Evolutionary conservation across 2,888 invertebrate genomes (phyloP), one percentile per base, ranked within the genome.

Genomic region (Xestia c-nigrum): DNA sequence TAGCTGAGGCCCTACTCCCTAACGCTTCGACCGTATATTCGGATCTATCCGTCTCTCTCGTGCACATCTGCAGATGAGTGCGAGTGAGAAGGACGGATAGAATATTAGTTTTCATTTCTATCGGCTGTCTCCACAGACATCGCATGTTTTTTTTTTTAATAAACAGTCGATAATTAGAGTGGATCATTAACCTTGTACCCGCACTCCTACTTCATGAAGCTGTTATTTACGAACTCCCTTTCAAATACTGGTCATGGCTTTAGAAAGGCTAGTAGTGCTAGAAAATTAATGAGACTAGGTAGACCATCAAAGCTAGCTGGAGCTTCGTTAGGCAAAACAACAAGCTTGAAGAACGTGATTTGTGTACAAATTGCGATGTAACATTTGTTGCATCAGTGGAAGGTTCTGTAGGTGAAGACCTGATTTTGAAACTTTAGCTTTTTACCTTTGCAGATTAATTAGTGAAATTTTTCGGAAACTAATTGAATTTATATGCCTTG

Each of bases 231-330:
- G 40, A 52, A 64, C 7, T 59, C 1, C 6, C 4, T 10, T 57
- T 66, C 19, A 31, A 21, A 69, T 38, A 57, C 65, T 43, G 21
- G 47, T 3, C 50, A 40, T 46, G 14, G 14, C 46, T 55, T 71
- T 21, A 63, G 40, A 47, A 78, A 55, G 19, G 21, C 21, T 59
- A 43, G 43, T 43, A 46, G 64, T 47, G 24, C 69, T 83, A 47
- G 61, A 69, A 72, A 83, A 72, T 72, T 77, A 77, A 78, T 78
- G 79, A 83, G 72, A 72, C 78, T 14, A 46, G 65, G 63, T 52
- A 31, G 16, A 38, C 43, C 57, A 38, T 55, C 43, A 69, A 69
- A 68, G 80, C 50, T 38, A 24, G 55, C 24, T n/a, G n/a, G 16
- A 50, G 65, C 78, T 83, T 73, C 50, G 66, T 78, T 83, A 81